A percentile compares a stretch with the other conserved stretches of the same genome.
Conservation (phyloP, 92 coral and sea anemone species). For the Phenganax subtilis region DNA sequence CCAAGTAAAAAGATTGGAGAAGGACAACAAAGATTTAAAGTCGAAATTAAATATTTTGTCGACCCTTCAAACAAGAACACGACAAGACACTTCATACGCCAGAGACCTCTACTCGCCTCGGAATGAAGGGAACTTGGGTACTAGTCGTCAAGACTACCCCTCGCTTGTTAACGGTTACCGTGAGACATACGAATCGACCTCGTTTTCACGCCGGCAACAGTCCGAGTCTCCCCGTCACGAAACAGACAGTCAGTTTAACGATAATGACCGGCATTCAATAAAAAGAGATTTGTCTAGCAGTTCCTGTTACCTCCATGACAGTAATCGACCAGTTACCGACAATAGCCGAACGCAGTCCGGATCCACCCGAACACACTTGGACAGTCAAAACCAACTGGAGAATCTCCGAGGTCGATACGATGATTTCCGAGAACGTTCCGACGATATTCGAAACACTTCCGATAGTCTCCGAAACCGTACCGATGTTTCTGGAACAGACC, state of each 20-base stretch:
- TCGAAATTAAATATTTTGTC: constrained; percentile 37
- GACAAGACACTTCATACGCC: neutral
- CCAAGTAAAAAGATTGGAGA: constrained; percentile 47
- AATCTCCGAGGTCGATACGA: neutral
- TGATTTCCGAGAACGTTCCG: neutral
- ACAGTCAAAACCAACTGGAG: neutral
- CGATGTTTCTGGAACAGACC: neutral
- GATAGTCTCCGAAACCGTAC: neutral
- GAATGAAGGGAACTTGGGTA: neutral
- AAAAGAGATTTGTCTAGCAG: neutral
- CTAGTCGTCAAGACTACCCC: neutral
- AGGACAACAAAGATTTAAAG: constrained; percentile 51
- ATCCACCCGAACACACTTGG: constrained; percentile 5
- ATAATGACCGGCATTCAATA: neutral
- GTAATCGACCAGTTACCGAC: neutral
- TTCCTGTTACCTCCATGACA: neutral
- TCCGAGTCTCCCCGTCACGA: neutral
- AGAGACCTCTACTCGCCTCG: neutral
- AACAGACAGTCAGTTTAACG: neutral
- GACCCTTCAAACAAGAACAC: neutral
- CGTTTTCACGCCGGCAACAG: neutral
- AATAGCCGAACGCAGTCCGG: neutral
- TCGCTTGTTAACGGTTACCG: constrained; percentile 9
- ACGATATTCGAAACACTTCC: neutral
- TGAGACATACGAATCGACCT: constrained; percentile 4